These are phyloP conservation scores for Papilio xuthus DNA, from an alignment of 1,140 invertebrate genomes.

Conservation along the genomic window DNA sequence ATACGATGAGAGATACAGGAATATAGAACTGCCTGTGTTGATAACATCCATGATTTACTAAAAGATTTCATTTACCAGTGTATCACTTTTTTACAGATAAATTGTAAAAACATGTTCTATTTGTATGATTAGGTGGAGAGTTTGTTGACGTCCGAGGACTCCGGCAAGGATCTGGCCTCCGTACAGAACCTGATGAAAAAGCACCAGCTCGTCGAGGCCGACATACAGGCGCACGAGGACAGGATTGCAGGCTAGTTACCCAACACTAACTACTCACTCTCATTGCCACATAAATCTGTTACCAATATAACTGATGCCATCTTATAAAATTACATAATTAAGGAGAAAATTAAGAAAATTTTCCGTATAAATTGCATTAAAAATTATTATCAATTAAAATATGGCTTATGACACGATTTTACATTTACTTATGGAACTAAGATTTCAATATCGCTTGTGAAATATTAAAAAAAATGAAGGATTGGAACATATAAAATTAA, in stretches of 20 bases:
- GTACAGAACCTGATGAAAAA: slow-evolving; percentile 99
- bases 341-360: neutral
- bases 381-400: neutral
- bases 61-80: no score
- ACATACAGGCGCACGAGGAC: slow-evolving; percentile 97
- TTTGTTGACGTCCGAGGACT: slow-evolving; percentile 97
- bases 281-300: no score
- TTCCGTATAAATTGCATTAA: neutral
- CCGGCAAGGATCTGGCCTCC: slow-evolving; percentile 98
- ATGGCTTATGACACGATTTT: neutral
- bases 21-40: no score
- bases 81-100: no score
- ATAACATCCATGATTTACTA: no score
- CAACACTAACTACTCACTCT: neutral
- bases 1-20: no score
- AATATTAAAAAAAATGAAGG: neutral
- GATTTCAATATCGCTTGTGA: neutral
- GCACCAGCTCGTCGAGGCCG: slow-evolving; percentile 98
- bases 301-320: no score
- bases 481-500: neutral
- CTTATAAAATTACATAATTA: neutral
- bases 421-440: neutral
- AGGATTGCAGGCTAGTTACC: slow-evolving; percentile 89
- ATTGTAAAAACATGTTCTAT: slow-evolving; percentile 4
- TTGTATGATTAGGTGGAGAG: slow-evolving; percentile 88